phyloP scores from a whole-genome alignment of 2,113 vertebrate genomes.

The Callionymus lyra region DNA sequence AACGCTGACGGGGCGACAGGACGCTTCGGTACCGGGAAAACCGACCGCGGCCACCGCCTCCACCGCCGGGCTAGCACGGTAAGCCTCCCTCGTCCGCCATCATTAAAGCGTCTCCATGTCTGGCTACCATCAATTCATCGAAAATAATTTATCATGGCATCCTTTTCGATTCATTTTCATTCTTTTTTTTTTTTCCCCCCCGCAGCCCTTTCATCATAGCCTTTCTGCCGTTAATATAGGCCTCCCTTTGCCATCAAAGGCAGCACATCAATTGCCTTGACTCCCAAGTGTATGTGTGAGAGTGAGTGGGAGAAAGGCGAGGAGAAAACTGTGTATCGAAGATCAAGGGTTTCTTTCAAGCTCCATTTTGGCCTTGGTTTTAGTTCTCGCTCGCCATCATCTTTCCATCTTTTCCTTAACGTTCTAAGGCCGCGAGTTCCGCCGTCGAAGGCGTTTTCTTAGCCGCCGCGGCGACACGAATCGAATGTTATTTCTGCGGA shows the following conservation, averaged over 20 bases:
- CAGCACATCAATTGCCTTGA: conserved; percentile 71
- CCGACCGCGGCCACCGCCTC: conserved; percentile 33
- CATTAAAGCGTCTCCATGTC: conserved; percentile 32
- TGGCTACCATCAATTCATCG: conserved; percentile 37
- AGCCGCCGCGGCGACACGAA: conserved; percentile 16
- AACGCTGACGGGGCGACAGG: conserved; percentile 33
- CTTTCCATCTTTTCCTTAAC: conserved; percentile 17
- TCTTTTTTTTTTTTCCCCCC: conserved; percentile 45
- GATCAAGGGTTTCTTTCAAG: conserved; percentile 64
- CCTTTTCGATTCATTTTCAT: conserved; percentile 51
- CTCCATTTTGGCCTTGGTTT: conserved; percentile 45
- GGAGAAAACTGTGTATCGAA: conserved; percentile 54
- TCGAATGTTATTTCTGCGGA: conserved; percentile 22
- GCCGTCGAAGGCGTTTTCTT: conserved; percentile 11
- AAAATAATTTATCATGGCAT: conserved; percentile 35
- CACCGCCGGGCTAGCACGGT: conserved; percentile 52
- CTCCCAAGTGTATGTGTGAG: conserved; percentile 65
- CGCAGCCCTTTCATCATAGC: conserved; percentile 54
- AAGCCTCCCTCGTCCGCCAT: conserved; percentile 48
- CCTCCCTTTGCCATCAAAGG: conserved; percentile 66
- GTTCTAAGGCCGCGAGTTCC: conserved; percentile 8
- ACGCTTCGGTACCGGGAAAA: conserved; percentile 29
- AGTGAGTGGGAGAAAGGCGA: conserved; percentile 52
- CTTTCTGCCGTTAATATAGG: conserved; percentile 58
- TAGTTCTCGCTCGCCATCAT: conserved; percentile 44